phyloP scores from a whole-genome alignment of 2,113 vertebrate genomes.

The Eonycteris spelaea region DNA sequence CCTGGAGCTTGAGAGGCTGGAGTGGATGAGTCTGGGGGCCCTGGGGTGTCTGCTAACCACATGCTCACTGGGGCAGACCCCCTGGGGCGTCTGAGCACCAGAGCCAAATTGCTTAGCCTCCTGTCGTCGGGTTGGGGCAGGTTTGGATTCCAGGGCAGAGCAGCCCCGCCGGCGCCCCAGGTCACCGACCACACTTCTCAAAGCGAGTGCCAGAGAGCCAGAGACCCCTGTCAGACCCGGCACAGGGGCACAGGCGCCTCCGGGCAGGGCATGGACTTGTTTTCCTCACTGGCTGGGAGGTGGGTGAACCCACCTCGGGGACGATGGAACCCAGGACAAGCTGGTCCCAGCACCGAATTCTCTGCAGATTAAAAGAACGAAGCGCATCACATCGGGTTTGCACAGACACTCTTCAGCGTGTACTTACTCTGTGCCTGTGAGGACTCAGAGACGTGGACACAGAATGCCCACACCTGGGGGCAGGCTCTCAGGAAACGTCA shows the following conservation, averaged over 20 bases:
- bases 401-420: not conserved
- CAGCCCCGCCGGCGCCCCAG: rapidly evolving
- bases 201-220: not conserved
- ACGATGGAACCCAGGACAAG: not conserved
- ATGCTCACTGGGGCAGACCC: not conserved
- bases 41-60: not conserved
- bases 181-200: not conserved
- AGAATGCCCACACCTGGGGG: not conserved
- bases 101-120: not conserved
- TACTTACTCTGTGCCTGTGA: not conserved
- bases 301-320: not conserved
- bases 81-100: rapidly evolving
- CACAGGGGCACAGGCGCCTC: not conserved
- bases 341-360: not conserved
- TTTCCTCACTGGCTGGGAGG: not conserved
- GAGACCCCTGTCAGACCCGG: not conserved
- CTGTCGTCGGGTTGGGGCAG: not conserved
- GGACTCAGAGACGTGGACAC: rapidly evolving
- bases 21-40: rapidly evolving
- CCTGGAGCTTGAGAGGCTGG: not conserved
- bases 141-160: not conserved
- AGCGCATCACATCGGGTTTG: not conserved
- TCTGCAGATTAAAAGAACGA: not conserved
- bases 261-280: rapidly evolving
- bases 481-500: not conserved